Evolutionary conservation across 2,797 vertebrate genomes (phyloP).

Genomic region (Tenualosa thibaudeaui): DNA sequence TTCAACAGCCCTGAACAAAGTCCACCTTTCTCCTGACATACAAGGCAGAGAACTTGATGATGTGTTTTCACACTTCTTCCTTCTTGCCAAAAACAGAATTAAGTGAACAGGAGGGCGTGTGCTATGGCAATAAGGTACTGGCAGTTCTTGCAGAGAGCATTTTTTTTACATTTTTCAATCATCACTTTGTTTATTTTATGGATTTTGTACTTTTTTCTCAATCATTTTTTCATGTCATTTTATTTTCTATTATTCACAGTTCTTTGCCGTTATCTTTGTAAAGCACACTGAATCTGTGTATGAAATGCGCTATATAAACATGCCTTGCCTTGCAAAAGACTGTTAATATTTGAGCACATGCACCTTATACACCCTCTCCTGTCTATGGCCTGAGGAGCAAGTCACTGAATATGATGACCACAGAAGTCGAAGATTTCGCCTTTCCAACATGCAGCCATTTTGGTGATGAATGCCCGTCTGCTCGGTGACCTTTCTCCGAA

Average conservation of each 20-base stretch:
- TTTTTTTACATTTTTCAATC: no score
- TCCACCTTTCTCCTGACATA: background rate
- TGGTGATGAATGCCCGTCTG: background rate
- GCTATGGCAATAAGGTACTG: background rate
- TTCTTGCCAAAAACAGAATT: background rate
- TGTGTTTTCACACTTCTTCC: background rate
- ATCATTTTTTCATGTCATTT: no score
- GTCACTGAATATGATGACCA: background rate
- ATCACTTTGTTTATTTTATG: no score
- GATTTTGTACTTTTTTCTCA: no score
- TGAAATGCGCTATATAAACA: no score
- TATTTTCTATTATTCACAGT: no score
- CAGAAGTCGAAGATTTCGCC: background rate
- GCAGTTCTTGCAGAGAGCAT: no score
- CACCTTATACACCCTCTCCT: background rate
- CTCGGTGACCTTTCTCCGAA: background rate
- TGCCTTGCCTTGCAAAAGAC: background rate
- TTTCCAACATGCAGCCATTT: background rate
- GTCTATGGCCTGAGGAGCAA: background rate
- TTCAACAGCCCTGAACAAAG: constrained; percentile 1
- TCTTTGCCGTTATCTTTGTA: no score
- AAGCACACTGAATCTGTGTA: no score
- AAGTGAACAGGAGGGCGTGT: no score
- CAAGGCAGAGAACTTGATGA: background rate
- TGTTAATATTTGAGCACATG: background rate